These are phyloP conservation scores for Corythaixoides concolor DNA, from an alignment of 2,113 vertebrate genomes.

Conservation along the genomic window DNA sequence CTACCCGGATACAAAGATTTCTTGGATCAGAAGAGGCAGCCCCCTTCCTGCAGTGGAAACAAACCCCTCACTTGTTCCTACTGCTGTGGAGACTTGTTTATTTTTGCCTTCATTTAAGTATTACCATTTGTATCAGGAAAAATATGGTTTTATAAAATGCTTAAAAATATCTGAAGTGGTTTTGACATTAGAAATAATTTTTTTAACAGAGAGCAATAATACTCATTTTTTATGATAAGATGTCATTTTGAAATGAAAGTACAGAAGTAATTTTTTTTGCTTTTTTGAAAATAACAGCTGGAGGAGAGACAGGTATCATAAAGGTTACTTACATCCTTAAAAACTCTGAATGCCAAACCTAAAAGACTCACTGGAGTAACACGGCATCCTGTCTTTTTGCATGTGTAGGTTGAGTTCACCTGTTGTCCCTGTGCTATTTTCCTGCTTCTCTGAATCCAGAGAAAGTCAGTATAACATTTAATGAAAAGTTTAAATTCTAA, in stretches of 20 bases:
- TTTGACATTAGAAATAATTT: neutral
- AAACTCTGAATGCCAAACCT: neutral
- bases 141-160: neutral
- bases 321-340: neutral
- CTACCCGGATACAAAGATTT: neutral
- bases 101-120: neutral
- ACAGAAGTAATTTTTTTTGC: neutral
- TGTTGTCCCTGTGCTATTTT: neutral
- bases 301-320: neutral
- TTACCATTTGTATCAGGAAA: neutral
- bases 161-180: neutral
- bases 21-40: neutral
- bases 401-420: neutral
- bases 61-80: neutral
- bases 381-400: neutral
- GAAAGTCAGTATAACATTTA: neutral
- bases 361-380: neutral
- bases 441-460: neutral
- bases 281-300: neutral
- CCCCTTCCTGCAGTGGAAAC: neutral
- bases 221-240: neutral
- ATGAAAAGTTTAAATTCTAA: neutral
- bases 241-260: neutral
- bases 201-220: neutral
- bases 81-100: neutral